Evolutionary conservation across 30 jellyfish, hydroid and myxozoan genomes (phyloP).

Genomic region (Turritopsis dohrnii): DNA sequence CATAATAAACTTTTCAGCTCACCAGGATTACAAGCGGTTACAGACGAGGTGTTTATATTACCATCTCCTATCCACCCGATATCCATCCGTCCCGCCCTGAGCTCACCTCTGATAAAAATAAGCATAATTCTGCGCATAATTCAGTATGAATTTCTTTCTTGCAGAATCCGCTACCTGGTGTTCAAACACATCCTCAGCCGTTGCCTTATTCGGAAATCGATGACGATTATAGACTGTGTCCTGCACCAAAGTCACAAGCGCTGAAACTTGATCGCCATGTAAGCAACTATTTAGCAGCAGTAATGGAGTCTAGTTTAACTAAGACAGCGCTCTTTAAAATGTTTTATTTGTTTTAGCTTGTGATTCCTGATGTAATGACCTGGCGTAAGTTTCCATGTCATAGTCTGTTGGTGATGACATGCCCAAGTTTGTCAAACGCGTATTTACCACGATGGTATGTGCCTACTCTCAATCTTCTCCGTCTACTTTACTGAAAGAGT

Average conservation of each 20-base stretch:
- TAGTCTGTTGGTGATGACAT: constrained; percentile 40
- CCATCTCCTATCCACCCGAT: too few relatives aligned
- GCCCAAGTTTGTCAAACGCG: constrained; percentile 45
- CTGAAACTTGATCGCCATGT: constrained; percentile 33
- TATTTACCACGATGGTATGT: constrained; percentile 74
- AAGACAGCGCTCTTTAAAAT: neutral
- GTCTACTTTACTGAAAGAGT: too few relatives aligned
- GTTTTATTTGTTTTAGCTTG: constrained; percentile 40
- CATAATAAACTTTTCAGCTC: too few relatives aligned
- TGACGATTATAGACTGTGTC: constrained; percentile 49
- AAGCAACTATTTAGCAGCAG: too few relatives aligned
- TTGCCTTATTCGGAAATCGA: constrained; percentile 58
- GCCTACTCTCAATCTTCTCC: neutral
- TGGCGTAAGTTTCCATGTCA: constrained; percentile 80
- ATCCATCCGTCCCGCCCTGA: too few relatives aligned
- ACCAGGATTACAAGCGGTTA: too few relatives aligned
- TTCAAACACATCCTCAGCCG: constrained; percentile 45
- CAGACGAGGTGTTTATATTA: too few relatives aligned
- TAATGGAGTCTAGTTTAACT: too few relatives aligned
- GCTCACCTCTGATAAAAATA: too few relatives aligned
- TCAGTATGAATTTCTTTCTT: neutral
- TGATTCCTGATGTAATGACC: constrained; percentile 62
- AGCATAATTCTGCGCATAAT: neutral
- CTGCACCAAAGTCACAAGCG: constrained; percentile 39
- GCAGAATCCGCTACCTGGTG: constrained; percentile 80